Evolutionary conservation across 2,888 invertebrate genomes (phyloP).

Genomic region (Lysandra coridon): DNA sequence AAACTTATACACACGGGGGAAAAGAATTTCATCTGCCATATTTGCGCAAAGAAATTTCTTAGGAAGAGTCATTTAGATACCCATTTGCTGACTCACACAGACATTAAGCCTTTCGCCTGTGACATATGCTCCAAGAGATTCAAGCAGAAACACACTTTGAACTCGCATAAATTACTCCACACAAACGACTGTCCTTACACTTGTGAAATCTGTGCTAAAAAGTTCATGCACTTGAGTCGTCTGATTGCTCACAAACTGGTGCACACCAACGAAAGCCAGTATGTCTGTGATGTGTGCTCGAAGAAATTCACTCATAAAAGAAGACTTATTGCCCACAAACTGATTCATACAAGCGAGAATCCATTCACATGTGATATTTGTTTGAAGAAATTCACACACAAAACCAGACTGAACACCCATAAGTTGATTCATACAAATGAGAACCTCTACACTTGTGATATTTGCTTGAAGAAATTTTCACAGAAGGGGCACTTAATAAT

Average conservation of each 20-base stretch:
- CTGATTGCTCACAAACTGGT: not conserved
- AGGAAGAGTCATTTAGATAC: not conserved
- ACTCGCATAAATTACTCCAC: not conserved
- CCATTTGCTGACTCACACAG: not conserved
- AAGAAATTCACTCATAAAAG: conserved; percentile 1
- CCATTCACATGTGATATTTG: not conserved
- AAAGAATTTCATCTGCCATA: not conserved
- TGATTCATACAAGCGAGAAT: not conserved
- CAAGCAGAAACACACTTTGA: not conserved
- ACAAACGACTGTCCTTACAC: not conserved
- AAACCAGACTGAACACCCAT: not conserved
- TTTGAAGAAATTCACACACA: not conserved
- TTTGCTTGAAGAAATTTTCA: conserved; percentile 1
- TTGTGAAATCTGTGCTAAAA: not conserved
- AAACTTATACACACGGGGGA: conserved; percentile 5
- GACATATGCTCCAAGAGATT: not conserved
- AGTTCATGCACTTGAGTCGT: not conserved
- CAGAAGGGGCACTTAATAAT: not conserved
- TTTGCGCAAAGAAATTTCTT: not conserved
- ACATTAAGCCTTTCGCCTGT: not conserved
- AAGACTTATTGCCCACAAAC: not conserved
- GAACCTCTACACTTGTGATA: not conserved
- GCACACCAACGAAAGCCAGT: not conserved
- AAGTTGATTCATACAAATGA: not conserved
- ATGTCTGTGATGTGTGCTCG: not conserved